These are phyloP conservation scores for Intellagama lesueurii DNA, from an alignment of 2,797 vertebrate genomes.

Conservation along the genomic window DNA sequence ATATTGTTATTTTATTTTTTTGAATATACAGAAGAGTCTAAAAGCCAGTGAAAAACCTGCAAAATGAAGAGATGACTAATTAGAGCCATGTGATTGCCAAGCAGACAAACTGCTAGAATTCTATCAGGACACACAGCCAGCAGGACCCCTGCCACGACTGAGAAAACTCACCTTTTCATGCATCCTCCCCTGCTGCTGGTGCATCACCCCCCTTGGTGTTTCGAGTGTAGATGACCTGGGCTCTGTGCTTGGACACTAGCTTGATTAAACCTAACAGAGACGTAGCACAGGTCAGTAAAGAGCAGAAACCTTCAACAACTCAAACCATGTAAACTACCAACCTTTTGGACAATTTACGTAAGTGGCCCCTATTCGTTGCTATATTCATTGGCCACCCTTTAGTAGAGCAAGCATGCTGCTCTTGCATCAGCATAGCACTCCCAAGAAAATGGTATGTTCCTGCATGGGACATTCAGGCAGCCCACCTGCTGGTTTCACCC, in stretches of 20 bases:
- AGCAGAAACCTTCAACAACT: too few relatives aligned
- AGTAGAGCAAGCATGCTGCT: background rate
- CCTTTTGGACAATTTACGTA: background rate
- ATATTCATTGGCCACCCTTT: background rate
- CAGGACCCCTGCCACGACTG: accelerated
- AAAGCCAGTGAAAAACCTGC: constrained; percentile 55
- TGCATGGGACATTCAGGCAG: background rate
- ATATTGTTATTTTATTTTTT: constrained; percentile 73
- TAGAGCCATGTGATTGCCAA: background rate
- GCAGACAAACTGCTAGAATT: background rate
- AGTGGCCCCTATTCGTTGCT: too few relatives aligned
- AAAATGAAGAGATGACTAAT: constrained; percentile 47
- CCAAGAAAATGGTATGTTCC: too few relatives aligned
- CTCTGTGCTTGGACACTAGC: constrained; percentile 94
- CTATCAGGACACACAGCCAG: too few relatives aligned
- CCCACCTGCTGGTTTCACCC: background rate
- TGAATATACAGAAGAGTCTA: constrained; percentile 50
- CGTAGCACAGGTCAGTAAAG: accelerated
- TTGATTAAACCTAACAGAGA: constrained; percentile 89
- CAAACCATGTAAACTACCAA: background rate
- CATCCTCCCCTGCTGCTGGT: constrained; percentile 83
- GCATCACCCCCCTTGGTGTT: constrained; percentile 95
- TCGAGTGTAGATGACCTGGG: constrained; percentile 93
- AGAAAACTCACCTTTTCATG: constrained; percentile 80
- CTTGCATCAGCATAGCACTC: background rate